phyloP scores from a whole-genome alignment of 2,888 invertebrate genomes.

The Lobophora halterata region DNA sequence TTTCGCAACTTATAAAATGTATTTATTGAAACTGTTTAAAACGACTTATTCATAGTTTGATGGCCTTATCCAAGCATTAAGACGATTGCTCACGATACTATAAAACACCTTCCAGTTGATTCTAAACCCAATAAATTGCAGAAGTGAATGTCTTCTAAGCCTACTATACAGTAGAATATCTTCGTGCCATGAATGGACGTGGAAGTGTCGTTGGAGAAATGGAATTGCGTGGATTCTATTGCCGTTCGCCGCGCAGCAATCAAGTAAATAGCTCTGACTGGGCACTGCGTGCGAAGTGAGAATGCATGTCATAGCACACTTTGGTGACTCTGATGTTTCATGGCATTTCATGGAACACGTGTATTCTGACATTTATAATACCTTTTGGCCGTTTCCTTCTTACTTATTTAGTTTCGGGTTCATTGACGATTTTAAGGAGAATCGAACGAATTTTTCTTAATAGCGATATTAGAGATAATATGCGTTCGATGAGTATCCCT shows the following conservation, averaged over 20 bases:
- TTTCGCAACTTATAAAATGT: constrained; percentile 8
- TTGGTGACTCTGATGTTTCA: neutral
- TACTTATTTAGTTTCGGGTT: too few species aligned
- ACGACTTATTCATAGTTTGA: too few species aligned
- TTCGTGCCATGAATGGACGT: constrained; percentile 12
- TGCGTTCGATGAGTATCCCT: constrained; percentile 4
- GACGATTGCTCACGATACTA: too few species aligned
- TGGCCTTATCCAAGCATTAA: too few species aligned
- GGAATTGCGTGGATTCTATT: constrained; percentile 14
- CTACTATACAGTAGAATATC: neutral
- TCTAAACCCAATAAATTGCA: neutral
- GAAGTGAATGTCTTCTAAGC: constrained; percentile 4
- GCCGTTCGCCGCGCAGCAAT: constrained; percentile 10
- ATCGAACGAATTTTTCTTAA: too few species aligned
- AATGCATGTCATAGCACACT: constrained; percentile 7
- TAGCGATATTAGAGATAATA: constrained; percentile 1
- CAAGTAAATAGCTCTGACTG: constrained; percentile 4
- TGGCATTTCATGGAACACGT: too few species aligned
- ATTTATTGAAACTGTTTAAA: constrained; percentile 4
- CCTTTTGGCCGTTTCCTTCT: too few species aligned
- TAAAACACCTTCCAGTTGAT: too few species aligned
- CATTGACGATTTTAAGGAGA: too few species aligned
- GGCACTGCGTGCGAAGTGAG: constrained; percentile 8
- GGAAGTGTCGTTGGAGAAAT: constrained; percentile 10
- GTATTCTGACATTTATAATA: too few species aligned